Conservation (phyloP, 1,140 invertebrate species). For the Halictus rubicundus region DNA sequence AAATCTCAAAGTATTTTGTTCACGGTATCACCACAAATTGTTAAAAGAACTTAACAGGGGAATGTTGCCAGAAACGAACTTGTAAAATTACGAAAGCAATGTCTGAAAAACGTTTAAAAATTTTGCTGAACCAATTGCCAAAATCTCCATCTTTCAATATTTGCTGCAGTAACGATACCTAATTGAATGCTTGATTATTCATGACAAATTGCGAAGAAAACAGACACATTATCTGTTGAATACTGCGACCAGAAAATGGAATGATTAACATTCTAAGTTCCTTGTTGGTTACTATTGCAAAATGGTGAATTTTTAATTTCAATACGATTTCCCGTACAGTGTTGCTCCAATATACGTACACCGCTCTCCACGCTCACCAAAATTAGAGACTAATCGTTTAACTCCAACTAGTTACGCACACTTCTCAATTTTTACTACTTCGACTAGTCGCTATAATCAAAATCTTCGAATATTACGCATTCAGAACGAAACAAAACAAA, state of each 20-base stretch:
- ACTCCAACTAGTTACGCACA: neutral
- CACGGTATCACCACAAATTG: no score
- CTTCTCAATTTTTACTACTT: conserved; percentile 4
- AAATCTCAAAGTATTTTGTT: no score
- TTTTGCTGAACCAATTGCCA: neutral
- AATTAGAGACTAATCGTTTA: conserved; percentile 5
- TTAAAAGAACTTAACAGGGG: no score
- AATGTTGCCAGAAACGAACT: neutral
- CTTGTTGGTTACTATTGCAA: no score
- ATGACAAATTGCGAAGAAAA: no score
- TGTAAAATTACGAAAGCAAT: neutral
- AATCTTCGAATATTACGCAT: neutral
- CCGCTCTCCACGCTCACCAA: neutral
- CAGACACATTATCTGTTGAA: no score
- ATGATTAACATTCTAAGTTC: neutral
- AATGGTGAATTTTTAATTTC: neutral
- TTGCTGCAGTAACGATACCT: neutral
- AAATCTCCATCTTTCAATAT: no score
- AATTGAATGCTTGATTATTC: neutral
- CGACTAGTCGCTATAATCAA: neutral
- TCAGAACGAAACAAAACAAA: neutral
- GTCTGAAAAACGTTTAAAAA: no score
- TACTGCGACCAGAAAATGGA: neutral
- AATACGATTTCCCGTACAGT: neutral
- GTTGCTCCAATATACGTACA: conserved; percentile 8